Evolutionary conservation across 2,888 invertebrate species (phyloP), one percentile per base, ranked within the genome.

Genomic region (Xylota sylvarum): DNA sequence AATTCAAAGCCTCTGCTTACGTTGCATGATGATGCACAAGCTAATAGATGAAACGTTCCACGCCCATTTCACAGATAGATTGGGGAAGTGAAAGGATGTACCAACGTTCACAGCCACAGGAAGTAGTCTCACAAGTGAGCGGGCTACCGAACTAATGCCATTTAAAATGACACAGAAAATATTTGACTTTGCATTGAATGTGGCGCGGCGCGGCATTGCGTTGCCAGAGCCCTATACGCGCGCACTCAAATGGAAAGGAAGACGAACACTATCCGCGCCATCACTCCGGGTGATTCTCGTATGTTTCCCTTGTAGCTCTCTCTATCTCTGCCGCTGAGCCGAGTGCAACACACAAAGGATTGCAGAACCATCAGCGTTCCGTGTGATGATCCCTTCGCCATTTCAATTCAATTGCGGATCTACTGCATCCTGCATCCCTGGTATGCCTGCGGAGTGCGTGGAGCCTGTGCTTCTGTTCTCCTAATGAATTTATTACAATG

Each of bases 161-260:
- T 86, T 86, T 86, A 82, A 86, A 86, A 72, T 86, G 86, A 86
- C 86, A 77, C 82, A 73, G 81, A 86, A 86, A 86, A 86, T 86
- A 86, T 86, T 86, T 82, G 82, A 86, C 81, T 86, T 86, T 64
- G 73, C 76, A 76, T 85, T 81, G 70, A 65, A 76, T 56, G 58
- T 52, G 52, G 40, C n/a, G 40, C 60, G 60, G 37, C 23, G 37
- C 37, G 37, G 37, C 4, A 10, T 5, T 10, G 37, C 37, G 37
- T 0, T 37, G 78, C 23, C 14, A 35, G 69, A 48, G 14, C 27
- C 23, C n/a, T 55, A 52, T 60, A 60, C 17, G 62, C 43, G 69
- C 60, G 50, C 74, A 85, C 52, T 70, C 84, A 80, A 74, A 80
- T 58, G 70, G 80, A 85, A 80, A 85, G 67, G 70, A 84, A 74